Base-by-base conservation (phyloP, 2,797 vertebrate genomes). In the Halcyon smyrnensis region DNA sequence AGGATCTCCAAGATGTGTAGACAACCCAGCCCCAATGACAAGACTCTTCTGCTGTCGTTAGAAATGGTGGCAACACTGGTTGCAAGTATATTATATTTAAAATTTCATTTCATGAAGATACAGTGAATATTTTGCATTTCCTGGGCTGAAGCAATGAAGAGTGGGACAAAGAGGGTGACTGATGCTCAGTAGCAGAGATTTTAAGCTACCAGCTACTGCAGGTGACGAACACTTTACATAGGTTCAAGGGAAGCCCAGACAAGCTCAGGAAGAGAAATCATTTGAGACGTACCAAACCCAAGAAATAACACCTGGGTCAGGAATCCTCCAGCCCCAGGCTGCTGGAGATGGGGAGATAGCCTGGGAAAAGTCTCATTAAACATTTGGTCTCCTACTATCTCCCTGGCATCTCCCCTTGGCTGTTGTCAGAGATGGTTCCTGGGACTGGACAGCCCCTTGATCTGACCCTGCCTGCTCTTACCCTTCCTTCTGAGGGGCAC, bases 41-140 rank as follows among this genome's bases (percentile, higher is more conserved):
- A 64, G 39, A 57, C 57, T 59, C 37, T 64, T 53, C 45, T 84
- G 37, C 50, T 80, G 63, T 69, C 4, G 0, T 48, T 65, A 48
- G 45, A 84, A 80, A 64, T 16, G 15, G n/a, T 24, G 25, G 34
- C 37, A 80, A 53, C 3, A 20, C 10, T 5, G 6, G 7, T 10
- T 5, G 30, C 34, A 84, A 62, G 21, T 3, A 64, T 64, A 75
- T 21, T 30, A 30, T 27, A 48, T n/a, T 84, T 80, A 15, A 25
- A 46, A 57, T 19, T 3, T 0, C 30, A 21, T 57, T 68, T 51
- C 0, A 0, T 18, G 39, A 60, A 77, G n/a, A 24, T 48, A n/a
- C 7, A 48, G 19, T 23, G 45, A 76, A 21, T 80, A 53, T n/a
- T 80, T 36, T 57, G 19, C 12, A 7, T 48, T 36, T 53, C 37